phyloP scores from a whole-genome alignment of 2,888 invertebrate genomes.

The Hydropsyche betteni region DNA sequence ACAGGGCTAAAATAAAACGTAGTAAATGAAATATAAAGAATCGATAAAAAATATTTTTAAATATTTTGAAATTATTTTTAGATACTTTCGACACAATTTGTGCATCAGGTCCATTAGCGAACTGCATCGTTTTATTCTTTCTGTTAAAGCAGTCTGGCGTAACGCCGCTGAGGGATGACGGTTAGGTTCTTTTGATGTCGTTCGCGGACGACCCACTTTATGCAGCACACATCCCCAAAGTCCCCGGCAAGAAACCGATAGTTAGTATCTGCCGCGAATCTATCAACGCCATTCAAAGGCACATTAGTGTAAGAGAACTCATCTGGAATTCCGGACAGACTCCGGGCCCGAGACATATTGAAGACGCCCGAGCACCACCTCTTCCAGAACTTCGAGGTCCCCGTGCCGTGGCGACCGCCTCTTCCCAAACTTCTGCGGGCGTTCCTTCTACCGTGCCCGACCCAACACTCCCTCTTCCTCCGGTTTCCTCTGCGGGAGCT shows the following conservation, averaged over 20 bases:
- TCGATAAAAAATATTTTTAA: no score
- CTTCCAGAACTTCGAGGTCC: not conserved
- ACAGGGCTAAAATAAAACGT: no score
- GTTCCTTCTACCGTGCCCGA: not conserved
- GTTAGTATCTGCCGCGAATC: conserved; percentile 47
- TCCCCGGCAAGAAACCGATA: conserved; percentile 47
- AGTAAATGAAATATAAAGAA: no score
- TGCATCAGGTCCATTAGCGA: no score
- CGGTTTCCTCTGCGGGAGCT: conserved; percentile 30
- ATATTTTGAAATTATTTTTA: no score
- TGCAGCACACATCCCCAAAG: conserved; percentile 42
- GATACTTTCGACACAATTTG: no score
- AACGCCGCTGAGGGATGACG: no score
- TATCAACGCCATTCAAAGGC: conserved; percentile 52
- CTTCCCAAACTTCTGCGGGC: conserved; percentile 23
- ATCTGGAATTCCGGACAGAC: conserved; percentile 52
- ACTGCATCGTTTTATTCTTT: no score
- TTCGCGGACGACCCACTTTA: conserved; percentile 38
- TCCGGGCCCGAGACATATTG: conserved; percentile 50
- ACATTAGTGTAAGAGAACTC: conserved; percentile 50
- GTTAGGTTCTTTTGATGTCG: conserved; percentile 18
- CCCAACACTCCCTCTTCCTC: conserved; percentile 4
- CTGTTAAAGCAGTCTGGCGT: no score
- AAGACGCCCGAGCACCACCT: conserved; percentile 39
- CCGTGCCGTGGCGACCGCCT: not conserved